Base-by-base conservation (phyloP, 2,888 invertebrate genomes). In the Glyphotaelius pellucidus region DNA sequence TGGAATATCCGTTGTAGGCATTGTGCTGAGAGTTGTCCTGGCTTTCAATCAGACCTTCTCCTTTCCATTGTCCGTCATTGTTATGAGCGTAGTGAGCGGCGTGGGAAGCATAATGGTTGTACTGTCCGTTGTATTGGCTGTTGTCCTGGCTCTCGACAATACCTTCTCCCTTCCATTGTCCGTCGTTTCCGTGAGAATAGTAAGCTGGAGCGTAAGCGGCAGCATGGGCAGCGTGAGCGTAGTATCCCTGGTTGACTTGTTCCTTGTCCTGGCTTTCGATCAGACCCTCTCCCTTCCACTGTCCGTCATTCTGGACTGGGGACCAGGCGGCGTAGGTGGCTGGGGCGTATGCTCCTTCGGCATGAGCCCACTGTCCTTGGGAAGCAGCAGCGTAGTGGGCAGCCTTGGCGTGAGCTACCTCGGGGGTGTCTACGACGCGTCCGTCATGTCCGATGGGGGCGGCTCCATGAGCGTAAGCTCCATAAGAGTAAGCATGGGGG, bases 1-100 rank as follows among this genome's bases (percentile, higher is more conserved):
- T 79, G 42, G 31, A 52, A 15, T n/a, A n/a, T 81, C 83, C 97
- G 93, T 96, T 35, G 79, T 86, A 79, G 95, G 97, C 97, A 89
- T 96, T 96, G 89, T 47, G 42, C n/a, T 89, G 89, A 35, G 84
- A 89, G 30, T 84, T 15, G 81, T 90, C 91, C 67, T 92, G 91
- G 83, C 88, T 88, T 86, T 92, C 91, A 35, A 47, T 30, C 25
- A 92, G 52, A 52, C 93, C 81, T 91, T 92, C 91, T 47, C 91
- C 91, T 86, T 67, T 92, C 89, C 89, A 92, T 80, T 90, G 90
- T 30, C 91, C 91, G 9, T 89, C 91, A 15, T 89, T 91, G 19
- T 91, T 38, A 80, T 42, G 79, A 67, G 47, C 67, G 25, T 91
- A 90, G 35, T 90, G 83, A 30, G 35, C 38, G 25, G 80, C 80